These are phyloP conservation scores for Promerops cafer DNA, from an alignment of 2,113 vertebrate species.

Conservation along the genomic window DNA sequence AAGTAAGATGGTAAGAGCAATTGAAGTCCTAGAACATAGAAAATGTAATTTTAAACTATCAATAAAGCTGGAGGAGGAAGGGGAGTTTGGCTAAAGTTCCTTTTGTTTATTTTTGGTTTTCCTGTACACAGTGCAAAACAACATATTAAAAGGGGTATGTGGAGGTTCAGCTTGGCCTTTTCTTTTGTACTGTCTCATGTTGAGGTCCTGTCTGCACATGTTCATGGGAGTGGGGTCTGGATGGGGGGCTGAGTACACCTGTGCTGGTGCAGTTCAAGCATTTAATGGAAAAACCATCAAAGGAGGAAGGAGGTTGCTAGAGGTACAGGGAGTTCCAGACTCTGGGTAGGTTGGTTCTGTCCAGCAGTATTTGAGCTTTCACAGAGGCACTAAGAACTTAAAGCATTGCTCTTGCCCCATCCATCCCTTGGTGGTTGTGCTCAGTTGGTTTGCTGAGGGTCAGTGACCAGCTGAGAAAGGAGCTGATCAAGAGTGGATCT, in stretches of 20 bases:
- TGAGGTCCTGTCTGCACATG: neutral
- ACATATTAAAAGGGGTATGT: constrained; percentile 71
- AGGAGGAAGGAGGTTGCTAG: neutral
- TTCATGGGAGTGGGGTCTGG: rapidly evolving
- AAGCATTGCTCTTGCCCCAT: neutral
- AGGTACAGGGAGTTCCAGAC: rapidly evolving
- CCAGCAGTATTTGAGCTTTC: neutral
- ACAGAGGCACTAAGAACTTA: rapidly evolving
- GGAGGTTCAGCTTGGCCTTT: constrained; percentile 63
- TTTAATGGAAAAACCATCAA: rapidly evolving
- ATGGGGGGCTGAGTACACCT: rapidly evolving
- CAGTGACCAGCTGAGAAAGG: neutral
- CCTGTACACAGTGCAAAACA: constrained; percentile 68
- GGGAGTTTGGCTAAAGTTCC: constrained; percentile 83
- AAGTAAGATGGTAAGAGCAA: constrained; percentile 97
- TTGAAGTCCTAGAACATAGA: constrained; percentile 98
- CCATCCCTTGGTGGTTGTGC: neutral
- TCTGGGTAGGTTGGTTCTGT: neutral
- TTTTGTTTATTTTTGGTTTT: constrained; percentile 74
- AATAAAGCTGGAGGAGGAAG: constrained; percentile 99
- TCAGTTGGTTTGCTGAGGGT: rapidly evolving
- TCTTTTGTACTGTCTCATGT: constrained; percentile 24
- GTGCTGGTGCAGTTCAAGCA: rapidly evolving
- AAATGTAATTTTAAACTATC: constrained; percentile 99
- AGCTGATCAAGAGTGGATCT: rapidly evolving